Evolutionary conservation across 2,888 invertebrate species (phyloP).

Genomic region (Luperina testacea): DNA sequence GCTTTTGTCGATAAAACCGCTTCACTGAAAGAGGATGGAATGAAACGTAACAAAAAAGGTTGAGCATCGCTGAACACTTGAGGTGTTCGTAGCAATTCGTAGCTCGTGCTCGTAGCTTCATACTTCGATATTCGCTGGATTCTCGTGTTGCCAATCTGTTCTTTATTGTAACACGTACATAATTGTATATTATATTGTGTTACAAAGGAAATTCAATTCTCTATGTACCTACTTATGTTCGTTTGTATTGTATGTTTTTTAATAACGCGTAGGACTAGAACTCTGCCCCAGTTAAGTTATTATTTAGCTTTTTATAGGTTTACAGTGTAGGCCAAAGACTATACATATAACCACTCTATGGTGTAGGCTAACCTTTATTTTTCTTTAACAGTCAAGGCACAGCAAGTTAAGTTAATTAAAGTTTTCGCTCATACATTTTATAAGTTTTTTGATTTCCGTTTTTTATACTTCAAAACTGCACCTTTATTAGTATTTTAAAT

Average conservation of each 20-base stretch:
- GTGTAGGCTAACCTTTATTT: neutral
- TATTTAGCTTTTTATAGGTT: neutral
- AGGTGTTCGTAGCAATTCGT: constrained; percentile 33
- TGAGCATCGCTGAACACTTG: constrained; percentile 44
- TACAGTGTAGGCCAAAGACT: neutral
- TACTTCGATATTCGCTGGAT: constrained; percentile 36
- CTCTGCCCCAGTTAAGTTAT: neutral
- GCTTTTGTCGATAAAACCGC: constrained; percentile 16
- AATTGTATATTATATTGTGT: constrained; percentile 41
- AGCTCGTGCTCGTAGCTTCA: constrained; percentile 10
- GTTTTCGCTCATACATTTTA: neutral
- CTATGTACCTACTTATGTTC: constrained; percentile 1
- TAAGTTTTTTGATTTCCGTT: neutral
- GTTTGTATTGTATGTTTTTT: constrained; percentile 5
- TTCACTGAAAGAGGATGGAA: constrained; percentile 15
- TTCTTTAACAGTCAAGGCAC: neutral
- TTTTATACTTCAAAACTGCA: neutral
- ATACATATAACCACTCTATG: too few species aligned
- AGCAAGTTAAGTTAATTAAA: neutral
- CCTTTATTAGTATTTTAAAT: neutral
- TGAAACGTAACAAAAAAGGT: constrained; percentile 38
- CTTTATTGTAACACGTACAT: constrained; percentile 34
- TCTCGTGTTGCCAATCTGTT: constrained; percentile 43
- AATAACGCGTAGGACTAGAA: neutral
- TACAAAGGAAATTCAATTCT: constrained; percentile 4